Evolutionary conservation across 1,140 invertebrate genomes (phyloP).

Genomic region (Trichonephila clavata): DNA sequence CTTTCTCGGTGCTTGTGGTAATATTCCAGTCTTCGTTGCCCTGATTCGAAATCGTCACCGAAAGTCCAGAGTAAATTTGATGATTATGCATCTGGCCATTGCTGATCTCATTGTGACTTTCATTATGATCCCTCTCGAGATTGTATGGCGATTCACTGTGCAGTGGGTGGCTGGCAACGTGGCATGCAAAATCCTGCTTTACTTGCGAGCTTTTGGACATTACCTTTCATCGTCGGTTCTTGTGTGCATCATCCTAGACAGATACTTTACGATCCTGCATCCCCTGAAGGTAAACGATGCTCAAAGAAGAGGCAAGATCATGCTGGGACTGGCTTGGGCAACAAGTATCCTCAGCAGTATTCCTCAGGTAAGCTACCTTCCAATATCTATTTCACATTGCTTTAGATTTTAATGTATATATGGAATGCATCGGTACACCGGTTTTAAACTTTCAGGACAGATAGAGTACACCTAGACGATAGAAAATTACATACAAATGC

Average conservation of each 20-base stretch:
- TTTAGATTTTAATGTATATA: no score
- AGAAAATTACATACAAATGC: no score
- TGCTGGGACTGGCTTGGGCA: constrained; percentile 88
- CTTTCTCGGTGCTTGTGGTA: constrained; percentile 87
- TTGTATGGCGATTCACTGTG: constrained; percentile 89
- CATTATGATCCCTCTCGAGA: constrained; percentile 90
- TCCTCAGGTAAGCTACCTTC: constrained; percentile 85
- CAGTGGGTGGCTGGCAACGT: constrained; percentile 90
- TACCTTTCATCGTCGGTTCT: constrained; percentile 91
- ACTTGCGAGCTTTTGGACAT: constrained; percentile 89
- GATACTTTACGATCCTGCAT: constrained; percentile 89
- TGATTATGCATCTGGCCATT: constrained; percentile 89
- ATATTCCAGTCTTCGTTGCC: constrained; percentile 88
- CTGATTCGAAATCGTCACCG: constrained; percentile 86
- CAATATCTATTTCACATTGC: no score
- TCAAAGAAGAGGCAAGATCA: constrained; percentile 82
- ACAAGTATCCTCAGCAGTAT: constrained; percentile 86
- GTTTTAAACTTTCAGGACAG: no score
- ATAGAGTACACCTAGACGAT: no score
- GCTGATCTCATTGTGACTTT: constrained; percentile 86
- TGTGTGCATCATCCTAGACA: constrained; percentile 89
- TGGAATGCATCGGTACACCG: no score
- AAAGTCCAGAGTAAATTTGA: constrained; percentile 87
- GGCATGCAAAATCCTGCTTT: constrained; percentile 88
- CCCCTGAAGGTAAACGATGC: constrained; percentile 87